phyloP scores from a whole-genome alignment of 2,888 invertebrate species.

The Leistus spinibarbis region DNA sequence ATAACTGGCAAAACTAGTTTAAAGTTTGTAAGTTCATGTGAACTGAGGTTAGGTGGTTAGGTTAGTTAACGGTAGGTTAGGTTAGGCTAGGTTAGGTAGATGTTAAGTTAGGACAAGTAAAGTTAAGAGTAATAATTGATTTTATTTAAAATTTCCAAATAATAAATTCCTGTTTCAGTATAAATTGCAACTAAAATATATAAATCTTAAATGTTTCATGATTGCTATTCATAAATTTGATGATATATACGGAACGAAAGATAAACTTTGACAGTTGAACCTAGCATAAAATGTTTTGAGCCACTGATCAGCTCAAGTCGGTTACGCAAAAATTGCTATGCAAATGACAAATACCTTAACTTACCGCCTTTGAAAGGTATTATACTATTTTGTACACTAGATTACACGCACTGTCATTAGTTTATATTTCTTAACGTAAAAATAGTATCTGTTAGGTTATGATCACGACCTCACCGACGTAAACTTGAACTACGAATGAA shows the following conservation, averaged over 20 bases:
- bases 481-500: conserved; percentile 29
- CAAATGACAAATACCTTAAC: not conserved
- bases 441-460: conserved; percentile 12
- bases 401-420: not conserved
- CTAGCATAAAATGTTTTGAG: not conserved
- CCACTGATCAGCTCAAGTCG: not conserved
- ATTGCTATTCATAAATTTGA: too few relatives aligned
- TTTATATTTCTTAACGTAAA: not conserved
- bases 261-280: conserved; percentile 28
- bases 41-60: too few relatives aligned
- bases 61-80: not conserved
- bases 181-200: too few relatives aligned
- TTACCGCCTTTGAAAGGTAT: not conserved
- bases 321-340: not conserved
- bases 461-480: conserved; percentile 17
- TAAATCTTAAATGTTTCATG: too few relatives aligned
- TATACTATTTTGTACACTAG: not conserved
- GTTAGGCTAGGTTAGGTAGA: not conserved
- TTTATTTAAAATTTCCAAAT: too few relatives aligned
- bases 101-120: too few relatives aligned
- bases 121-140: too few relatives aligned
- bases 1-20: not conserved
- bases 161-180: too few relatives aligned
- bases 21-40: not conserved
- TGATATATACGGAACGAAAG: not conserved